Evolutionary conservation across 1,140 invertebrate species (phyloP).

Genomic region (Eumaeus atala): DNA sequence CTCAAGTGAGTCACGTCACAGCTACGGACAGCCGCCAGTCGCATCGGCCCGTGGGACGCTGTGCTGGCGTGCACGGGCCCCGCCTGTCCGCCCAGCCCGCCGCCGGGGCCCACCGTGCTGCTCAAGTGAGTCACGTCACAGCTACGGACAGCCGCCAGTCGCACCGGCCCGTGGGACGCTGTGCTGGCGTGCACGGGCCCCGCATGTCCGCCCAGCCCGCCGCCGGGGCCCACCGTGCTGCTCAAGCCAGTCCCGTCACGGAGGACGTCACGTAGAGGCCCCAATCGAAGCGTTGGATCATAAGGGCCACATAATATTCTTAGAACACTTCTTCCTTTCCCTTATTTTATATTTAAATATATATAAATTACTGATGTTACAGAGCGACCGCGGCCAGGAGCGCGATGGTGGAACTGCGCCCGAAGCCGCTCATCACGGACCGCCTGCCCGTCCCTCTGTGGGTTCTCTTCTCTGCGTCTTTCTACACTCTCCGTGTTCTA

Average conservation of each 20-base stretch:
- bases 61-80: conserved; percentile 36
- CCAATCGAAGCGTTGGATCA: background rate
- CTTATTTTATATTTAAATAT: no score
- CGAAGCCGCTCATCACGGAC: conserved; percentile 42
- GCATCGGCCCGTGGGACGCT: conserved; percentile 38
- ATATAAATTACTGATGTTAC: conserved; percentile 1
- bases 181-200: conserved; percentile 36
- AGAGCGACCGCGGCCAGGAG: conserved; percentile 45
- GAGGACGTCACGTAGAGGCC: background rate
- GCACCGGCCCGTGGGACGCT: conserved; percentile 38
- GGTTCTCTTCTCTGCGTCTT: conserved; percentile 40
- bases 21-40: background rate
- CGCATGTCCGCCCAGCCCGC: conserved; percentile 17
- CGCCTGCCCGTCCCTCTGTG: conserved; percentile 43
- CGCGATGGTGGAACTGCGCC: conserved; percentile 43
- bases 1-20: conserved; percentile 40
- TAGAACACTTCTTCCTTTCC: no score
- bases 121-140: conserved; percentile 10
- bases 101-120: background rate
- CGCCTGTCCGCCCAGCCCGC: conserved; percentile 16
- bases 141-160: background rate
- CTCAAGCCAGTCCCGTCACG: conserved; percentile 40
- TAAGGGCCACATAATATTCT: no score
- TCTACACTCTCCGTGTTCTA: conserved; percentile 40
- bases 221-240: conserved; percentile 24